phyloP scores from a whole-genome alignment of 2,797 vertebrate species.

The Ataeniobius toweri region DNA sequence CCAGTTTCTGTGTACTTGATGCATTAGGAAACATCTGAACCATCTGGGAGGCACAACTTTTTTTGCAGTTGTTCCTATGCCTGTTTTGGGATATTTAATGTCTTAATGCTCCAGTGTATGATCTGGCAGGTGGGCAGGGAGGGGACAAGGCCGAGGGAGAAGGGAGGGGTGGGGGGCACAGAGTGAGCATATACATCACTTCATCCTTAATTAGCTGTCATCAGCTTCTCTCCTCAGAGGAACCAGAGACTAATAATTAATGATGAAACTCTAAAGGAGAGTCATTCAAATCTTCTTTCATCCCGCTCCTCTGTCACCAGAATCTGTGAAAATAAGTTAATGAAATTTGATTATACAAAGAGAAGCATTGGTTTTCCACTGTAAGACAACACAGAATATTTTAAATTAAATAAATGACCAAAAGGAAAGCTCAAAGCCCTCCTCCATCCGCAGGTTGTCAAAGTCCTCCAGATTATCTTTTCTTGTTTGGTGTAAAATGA shows the following conservation, averaged over 20 bases:
- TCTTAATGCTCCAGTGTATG: constrained; percentile 47
- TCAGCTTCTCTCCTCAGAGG: constrained; percentile 80
- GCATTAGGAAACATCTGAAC: neutral
- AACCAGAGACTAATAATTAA: constrained; percentile 84
- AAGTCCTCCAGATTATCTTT: constrained; percentile 50
- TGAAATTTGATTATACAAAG: constrained; percentile 52
- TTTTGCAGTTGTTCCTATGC: constrained; percentile 26
- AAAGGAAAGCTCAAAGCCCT: constrained; percentile 29
- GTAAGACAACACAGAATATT: constrained; percentile 24
- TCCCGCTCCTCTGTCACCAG: constrained; percentile 24
- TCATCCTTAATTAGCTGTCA: constrained; percentile 86
- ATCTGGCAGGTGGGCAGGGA: constrained; percentile 65
- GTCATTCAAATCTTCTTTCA: constrained; percentile 44
- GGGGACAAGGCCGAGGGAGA: neutral
- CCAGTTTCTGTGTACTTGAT: no score
- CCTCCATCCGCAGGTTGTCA: constrained; percentile 39
- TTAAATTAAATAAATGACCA: constrained; percentile 51
- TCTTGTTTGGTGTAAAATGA: constrained; percentile 52
- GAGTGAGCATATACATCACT: constrained; percentile 70
- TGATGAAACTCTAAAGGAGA: constrained; percentile 77
- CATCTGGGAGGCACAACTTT: constrained; percentile 36
- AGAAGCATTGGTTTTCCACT: constrained; percentile 16
- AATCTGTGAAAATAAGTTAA: constrained; percentile 56
- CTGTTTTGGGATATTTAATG: constrained; percentile 49
- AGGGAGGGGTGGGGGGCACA: neutral